Percentiles rank a stretch among this genome's conserved stretches.
These are phyloP conservation scores for Monopterus albus DNA, from an alignment of 2,113 vertebrate genomes.

Conservation along the genomic window DNA sequence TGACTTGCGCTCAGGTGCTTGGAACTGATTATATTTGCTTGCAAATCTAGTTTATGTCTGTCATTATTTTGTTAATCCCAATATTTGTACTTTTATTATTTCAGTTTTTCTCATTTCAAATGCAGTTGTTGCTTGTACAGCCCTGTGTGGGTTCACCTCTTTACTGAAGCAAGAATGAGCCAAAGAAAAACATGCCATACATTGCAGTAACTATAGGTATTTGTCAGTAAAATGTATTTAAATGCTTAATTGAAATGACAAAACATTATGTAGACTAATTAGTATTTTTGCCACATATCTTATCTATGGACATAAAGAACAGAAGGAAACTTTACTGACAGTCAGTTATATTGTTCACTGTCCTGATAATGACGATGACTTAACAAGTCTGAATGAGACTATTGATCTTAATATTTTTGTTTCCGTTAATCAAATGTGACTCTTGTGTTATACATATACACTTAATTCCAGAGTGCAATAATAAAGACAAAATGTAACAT, in stretches of 20 bases:
- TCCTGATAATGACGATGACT: constrained; percentile 54
- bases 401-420: constrained; percentile 14
- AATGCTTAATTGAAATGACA: constrained; percentile 5
- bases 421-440: background rate
- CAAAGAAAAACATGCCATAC: background rate
- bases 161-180: background rate
- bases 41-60: constrained; percentile 44
- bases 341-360: background rate
- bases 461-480: constrained; percentile 19
- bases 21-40: no score
- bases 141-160: constrained; percentile 17
- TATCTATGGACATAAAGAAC: background rate
- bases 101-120: background rate
- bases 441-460: background rate
- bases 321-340: constrained; percentile 12
- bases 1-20: no score
- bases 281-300: constrained; percentile 8
- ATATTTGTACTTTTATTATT: background rate
- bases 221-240: background rate
- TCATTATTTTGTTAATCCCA: constrained; percentile 14
- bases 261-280: background rate
- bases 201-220: background rate
- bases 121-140: constrained; percentile 9
- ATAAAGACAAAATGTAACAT: constrained; percentile 29
- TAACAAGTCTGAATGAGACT: constrained; percentile 52